Percentiles rank a stretch among this genome's conserved stretches.
phyloP scores from a whole-genome alignment of 2,113 vertebrate species.

The Conger conger region DNA sequence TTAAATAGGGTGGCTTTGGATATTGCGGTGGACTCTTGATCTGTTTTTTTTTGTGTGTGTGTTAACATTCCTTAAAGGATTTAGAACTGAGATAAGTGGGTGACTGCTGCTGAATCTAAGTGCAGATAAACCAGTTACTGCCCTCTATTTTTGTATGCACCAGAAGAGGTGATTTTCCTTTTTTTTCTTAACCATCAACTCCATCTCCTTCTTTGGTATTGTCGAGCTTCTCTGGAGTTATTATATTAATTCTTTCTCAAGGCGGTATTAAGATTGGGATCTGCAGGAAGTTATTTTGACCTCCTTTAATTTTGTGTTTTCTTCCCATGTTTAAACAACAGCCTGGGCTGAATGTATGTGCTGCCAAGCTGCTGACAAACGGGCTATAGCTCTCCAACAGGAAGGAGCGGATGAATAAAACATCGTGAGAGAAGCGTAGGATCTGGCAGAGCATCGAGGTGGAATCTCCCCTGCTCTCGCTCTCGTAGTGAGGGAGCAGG shows the following conservation, averaged over 20 bases:
- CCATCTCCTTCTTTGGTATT: background rate
- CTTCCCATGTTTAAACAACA: background rate
- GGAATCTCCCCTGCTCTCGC: slow-evolving; percentile 18
- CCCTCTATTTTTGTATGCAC: background rate
- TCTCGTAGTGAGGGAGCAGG: background rate
- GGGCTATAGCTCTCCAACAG: slow-evolving; percentile 47
- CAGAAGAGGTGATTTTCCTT: background rate
- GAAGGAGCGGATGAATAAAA: slow-evolving; percentile 61
- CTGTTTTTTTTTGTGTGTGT: slow-evolving; percentile 2
- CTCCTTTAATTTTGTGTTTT: slow-evolving; percentile 16
- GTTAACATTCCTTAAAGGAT: slow-evolving; percentile 10
- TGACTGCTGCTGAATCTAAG: background rate
- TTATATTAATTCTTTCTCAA: background rate
- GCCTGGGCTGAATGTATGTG: background rate
- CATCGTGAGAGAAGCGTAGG: slow-evolving; percentile 46
- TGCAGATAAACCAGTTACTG: background rate
- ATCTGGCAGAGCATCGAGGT: slow-evolving; percentile 46
- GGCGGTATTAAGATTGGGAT: background rate
- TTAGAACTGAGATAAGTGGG: slow-evolving; percentile 10
- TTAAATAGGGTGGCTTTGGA: background rate
- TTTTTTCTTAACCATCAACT: background rate
- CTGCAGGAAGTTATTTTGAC: slow-evolving; percentile 14
- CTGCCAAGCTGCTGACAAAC: slow-evolving; percentile 31
- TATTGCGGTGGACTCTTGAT: background rate
- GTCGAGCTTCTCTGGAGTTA: background rate